Evolutionary conservation across 2,113 vertebrate species (phyloP).

Genomic region (Tylochromis polylepis): DNA sequence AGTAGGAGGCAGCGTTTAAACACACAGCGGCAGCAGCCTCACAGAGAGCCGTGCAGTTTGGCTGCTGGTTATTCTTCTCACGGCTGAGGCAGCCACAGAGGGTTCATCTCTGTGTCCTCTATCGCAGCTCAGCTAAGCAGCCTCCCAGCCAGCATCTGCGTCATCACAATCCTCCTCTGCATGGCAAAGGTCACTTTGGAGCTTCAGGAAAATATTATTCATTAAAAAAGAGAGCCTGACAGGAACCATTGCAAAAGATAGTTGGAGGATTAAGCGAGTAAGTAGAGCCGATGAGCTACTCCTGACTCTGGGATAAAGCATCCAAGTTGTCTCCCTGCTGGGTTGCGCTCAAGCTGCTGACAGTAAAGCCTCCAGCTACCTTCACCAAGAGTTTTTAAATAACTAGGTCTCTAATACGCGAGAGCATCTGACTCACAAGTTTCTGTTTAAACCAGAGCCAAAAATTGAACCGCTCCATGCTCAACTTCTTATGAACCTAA

Average conservation of each 20-base stretch:
- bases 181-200: slow-evolving; percentile 36
- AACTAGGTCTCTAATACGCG: not conserved
- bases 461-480: not conserved
- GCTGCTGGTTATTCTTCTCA: slow-evolving; percentile 60
- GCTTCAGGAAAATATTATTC: slow-evolving; percentile 33
- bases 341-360: not conserved
- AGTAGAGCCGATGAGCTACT: not conserved
- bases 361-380: slow-evolving; percentile 3
- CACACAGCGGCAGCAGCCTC: not conserved
- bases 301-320: not conserved
- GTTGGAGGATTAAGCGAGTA: not conserved
- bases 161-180: slow-evolving; percentile 55
- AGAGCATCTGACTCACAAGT: not conserved
- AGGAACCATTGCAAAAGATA: not conserved
- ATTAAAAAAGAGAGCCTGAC: not conserved
- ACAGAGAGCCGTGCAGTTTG: slow-evolving; percentile 7
- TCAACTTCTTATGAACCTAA: not conserved
- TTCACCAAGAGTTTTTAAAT: slow-evolving; percentile 2
- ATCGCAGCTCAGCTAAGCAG: slow-evolving; percentile 37
- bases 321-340: not conserved
- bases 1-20: slow-evolving; percentile 24
- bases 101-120: slow-evolving; percentile 45
- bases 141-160: slow-evolving; percentile 42
- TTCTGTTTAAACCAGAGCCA: slow-evolving; percentile 1
- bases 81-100: slow-evolving; percentile 37